These are phyloP conservation scores for Drosophila dunni DNA, from an alignment of 1,140 invertebrate species.

Conservation along the genomic window DNA sequence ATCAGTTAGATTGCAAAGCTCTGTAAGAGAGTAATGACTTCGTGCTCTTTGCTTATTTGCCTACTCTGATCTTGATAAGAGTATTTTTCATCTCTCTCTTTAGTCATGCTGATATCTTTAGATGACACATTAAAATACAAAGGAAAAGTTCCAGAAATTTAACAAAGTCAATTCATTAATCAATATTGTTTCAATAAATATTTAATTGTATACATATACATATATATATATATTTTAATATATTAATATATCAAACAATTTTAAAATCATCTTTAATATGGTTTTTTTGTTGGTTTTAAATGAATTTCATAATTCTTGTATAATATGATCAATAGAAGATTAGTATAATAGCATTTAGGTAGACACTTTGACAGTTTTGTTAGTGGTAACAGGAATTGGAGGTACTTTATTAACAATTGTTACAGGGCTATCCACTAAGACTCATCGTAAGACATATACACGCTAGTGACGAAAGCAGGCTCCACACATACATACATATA, in stretches of 20 bases:
- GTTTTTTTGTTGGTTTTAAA: slow-evolving; percentile 1
- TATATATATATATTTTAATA: slow-evolving; percentile 37
- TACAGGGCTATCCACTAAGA: slow-evolving; percentile 24
- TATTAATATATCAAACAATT: slow-evolving; percentile 46
- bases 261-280: slow-evolving; percentile 17
- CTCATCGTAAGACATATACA: background rate
- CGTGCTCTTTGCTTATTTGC: slow-evolving; percentile 6
- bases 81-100: slow-evolving; percentile 7
- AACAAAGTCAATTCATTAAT: background rate
- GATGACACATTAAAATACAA: slow-evolving; percentile 2
- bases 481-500: slow-evolving; percentile 1
- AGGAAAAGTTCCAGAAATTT: slow-evolving; percentile 5
- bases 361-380: slow-evolving; percentile 36
- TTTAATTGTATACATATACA: slow-evolving; percentile 59
- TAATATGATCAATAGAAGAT: slow-evolving; percentile 16
- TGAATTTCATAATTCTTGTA: slow-evolving; percentile 6
- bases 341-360: slow-evolving; percentile 17
- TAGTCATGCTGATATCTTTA: slow-evolving; percentile 2
- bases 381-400: slow-evolving; percentile 22
- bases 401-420: slow-evolving; percentile 50
- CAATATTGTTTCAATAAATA: slow-evolving; percentile 46
- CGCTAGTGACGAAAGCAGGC: too few species aligned
- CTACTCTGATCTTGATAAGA: slow-evolving; percentile 11
- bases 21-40: background rate
- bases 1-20: slow-evolving; percentile 11